Percentiles rank a stretch among this genome's conserved stretches.
Evolutionary conservation across 1,140 invertebrate species (phyloP).

Genomic region (Leptonema lineaticorne): DNA sequence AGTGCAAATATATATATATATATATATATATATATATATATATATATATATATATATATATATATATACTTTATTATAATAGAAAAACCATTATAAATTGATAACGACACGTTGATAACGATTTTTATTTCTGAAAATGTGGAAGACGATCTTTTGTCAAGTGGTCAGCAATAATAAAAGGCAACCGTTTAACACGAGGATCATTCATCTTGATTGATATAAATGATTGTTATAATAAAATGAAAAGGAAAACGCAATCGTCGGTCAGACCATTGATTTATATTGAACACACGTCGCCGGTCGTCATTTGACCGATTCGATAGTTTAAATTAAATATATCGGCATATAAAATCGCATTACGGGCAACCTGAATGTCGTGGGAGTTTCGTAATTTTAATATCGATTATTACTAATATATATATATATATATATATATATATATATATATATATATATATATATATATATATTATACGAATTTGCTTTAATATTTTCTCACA

Average conservation of each 20-base stretch:
- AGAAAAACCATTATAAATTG: neutral
- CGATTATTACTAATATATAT: too few relatives aligned
- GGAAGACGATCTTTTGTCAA: neutral
- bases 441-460: too few relatives aligned
- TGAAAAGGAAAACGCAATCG: neutral
- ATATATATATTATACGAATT: too few relatives aligned
- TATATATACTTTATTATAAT: neutral
- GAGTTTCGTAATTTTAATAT: too few relatives aligned
- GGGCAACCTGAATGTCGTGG: too few relatives aligned
- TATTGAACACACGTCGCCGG: too few relatives aligned
- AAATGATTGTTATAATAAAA: slow-evolving; percentile 1
- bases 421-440: too few relatives aligned
- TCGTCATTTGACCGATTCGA: too few relatives aligned
- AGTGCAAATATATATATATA: neutral
- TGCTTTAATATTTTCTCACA: too few relatives aligned
- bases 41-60: neutral
- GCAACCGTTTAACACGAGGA: neutral
- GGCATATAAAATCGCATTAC: too few relatives aligned
- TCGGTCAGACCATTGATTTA: neutral
- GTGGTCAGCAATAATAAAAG: neutral
- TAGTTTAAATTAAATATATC: too few relatives aligned
- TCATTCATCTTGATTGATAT: neutral
- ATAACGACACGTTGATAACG: too few relatives aligned
- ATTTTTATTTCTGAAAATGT: neutral
- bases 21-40: neutral